Base-by-base conservation (phyloP, 2,113 vertebrate species). In the Patagioenas fasciata region DNA sequence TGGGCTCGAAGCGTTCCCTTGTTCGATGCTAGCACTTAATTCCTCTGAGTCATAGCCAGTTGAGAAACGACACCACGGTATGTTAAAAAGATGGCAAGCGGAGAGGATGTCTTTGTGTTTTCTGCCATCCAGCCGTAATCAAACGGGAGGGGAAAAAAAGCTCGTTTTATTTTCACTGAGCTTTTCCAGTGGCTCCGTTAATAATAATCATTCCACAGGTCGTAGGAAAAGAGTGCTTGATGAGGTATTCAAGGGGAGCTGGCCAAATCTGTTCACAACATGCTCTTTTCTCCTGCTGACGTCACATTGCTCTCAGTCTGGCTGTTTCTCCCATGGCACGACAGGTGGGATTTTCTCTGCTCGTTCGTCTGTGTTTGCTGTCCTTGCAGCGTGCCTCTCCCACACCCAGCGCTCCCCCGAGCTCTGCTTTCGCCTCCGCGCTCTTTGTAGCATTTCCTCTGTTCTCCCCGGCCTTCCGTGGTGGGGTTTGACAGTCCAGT, bases 401-500 rank as follows among this genome's bases (percentile, higher is more conserved):
- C 28, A 15, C 3, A 0, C 28, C 42, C 20, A 10, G 38, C 2
- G 48, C 42, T 61, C 31, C 70, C 50, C 51, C 3, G 10, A 24
- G 62, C 40, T 67, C 19, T 31, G 7, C 25, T 10, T 21, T 32
- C 2, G 1, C 48, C 56, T 31, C 71, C 3, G 2, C 0, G 4
- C 38, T 47, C 51, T 23, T 62, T 3, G 5, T 5, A 10, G 42
- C 6, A 1, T 21, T 57, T 47, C n/a, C 31, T 74, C 66, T 18
- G 12, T 13, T 38, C 69, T 80, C 56, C 29, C 34, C 1, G 6
- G 11, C 64, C 56, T 25, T 14, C 3, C 0, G 32, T 3, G 0
- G 0, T 0, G 1, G 50, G 32, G 11, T 31, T 6, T 28, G 32
- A 17, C 24, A 48, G 10, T 28, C 42, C n/a, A 12, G 77, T 40